phyloP scores from a whole-genome alignment of 2,797 vertebrate species.

The Lophura swinhoii region DNA sequence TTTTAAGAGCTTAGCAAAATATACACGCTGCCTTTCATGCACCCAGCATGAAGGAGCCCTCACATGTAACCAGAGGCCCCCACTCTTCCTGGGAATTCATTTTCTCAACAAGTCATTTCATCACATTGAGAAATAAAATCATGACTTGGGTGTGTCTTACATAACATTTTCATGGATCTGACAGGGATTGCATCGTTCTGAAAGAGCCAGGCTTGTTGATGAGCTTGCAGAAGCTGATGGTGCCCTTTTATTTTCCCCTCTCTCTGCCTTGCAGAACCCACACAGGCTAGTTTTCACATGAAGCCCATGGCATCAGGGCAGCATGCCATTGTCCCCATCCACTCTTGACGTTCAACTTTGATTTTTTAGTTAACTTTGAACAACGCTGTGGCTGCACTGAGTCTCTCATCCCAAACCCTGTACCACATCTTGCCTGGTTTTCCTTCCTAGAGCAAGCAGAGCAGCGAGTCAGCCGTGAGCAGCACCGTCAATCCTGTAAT shows the following conservation, averaged over 20 bases:
- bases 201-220: not conserved
- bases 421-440: constrained; percentile 23
- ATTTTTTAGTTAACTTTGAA: not conserved
- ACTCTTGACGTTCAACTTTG: not conserved
- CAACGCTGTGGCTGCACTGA: not conserved
- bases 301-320: not conserved
- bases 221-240: not conserved
- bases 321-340: not conserved
- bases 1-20: constrained; percentile 38
- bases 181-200: not conserved
- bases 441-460: constrained; percentile 79
- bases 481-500: constrained; percentile 88
- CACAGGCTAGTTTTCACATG: not conserved
- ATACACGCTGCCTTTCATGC: not conserved
- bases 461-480: constrained; percentile 88
- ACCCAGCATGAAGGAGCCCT: not conserved
- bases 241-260: not conserved
- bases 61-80: not conserved
- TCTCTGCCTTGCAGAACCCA: not conserved
- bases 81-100: not conserved
- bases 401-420: not conserved
- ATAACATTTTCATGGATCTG: constrained; percentile 4
- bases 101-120: constrained; percentile 20
- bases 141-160: not conserved
- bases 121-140: not conserved